Evolutionary conservation across 2,113 vertebrate genomes (phyloP).

Genomic region (Nothocercus julius): DNA sequence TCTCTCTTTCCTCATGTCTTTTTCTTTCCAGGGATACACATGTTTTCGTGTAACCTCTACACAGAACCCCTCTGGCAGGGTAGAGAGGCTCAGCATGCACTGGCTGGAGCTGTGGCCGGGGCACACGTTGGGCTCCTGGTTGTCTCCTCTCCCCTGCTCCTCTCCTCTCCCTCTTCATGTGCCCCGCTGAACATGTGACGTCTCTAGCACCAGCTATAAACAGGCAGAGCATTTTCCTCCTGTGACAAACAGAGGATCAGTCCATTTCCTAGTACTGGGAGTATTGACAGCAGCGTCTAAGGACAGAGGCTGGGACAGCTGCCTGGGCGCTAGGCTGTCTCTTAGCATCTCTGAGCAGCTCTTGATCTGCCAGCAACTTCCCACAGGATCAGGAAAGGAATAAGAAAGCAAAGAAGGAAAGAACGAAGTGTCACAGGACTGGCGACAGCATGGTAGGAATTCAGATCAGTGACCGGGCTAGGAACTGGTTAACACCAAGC

Average conservation of each 20-base stretch:
- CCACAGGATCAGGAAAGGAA: not conserved
- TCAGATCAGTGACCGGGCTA: not conserved
- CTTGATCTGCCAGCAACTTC: not conserved
- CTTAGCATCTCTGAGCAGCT: not conserved
- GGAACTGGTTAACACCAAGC: not conserved
- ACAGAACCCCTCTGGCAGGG: fast-evolving
- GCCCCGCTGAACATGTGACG: fast-evolving
- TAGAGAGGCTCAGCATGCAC: not conserved
- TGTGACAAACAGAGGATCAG: not conserved
- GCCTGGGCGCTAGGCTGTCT: not conserved
- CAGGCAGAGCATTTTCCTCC: not conserved
- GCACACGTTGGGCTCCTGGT: fast-evolving
- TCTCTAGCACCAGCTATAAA: not conserved
- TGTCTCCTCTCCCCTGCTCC: not conserved
- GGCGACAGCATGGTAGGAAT: not conserved
- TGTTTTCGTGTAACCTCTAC: not conserved
- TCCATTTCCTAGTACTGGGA: not conserved
- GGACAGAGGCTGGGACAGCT: not conserved
- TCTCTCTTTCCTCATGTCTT: not conserved
- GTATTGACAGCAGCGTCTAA: not conserved
- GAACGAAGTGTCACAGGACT: not conserved
- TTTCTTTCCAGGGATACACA: not conserved
- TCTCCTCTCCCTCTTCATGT: not conserved
- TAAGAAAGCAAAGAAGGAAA: not conserved
- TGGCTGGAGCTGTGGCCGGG: fast-evolving